phyloP scores from a whole-genome alignment of 2,797 vertebrate species.

The Heterohyrax brucei region DNA sequence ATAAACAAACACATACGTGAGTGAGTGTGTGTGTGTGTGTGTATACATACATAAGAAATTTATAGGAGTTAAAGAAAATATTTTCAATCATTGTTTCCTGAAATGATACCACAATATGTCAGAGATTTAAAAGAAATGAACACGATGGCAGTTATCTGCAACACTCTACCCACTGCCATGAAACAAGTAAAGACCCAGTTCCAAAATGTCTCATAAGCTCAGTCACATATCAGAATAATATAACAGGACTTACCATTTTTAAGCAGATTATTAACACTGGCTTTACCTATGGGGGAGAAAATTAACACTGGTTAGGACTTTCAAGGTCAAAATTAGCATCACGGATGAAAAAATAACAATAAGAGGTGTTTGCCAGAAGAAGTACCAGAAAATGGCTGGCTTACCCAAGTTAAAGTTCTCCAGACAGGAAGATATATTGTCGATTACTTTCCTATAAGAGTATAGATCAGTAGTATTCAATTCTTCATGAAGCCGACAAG shows the following conservation, averaged over 20 bases:
- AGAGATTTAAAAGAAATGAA: conserved; percentile 38
- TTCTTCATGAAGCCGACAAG: conserved; percentile 91
- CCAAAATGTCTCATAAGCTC: conserved; percentile 52
- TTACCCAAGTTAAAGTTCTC: conserved; percentile 95
- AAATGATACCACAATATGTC: background rate
- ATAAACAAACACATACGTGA: background rate
- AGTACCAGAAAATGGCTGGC: background rate
- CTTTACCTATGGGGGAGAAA: conserved; percentile 91
- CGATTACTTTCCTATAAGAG: conserved; percentile 91
- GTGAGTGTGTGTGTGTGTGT: background rate
- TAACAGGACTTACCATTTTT: conserved; percentile 93
- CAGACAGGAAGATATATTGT: conserved; percentile 94
- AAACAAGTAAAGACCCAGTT: background rate
- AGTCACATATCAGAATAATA: conserved; percentile 54
- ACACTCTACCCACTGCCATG: background rate
- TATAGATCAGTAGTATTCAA: conserved; percentile 90
- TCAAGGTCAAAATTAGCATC: conserved; percentile 36
- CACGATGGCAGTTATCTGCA: background rate
- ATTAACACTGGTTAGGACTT: conserved; percentile 60
- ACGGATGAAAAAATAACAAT: conserved; percentile 62
- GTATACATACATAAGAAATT: conserved; percentile 42
- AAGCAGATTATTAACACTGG: conserved; percentile 92
- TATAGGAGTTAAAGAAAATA: background rate
- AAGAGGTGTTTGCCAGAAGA: background rate
- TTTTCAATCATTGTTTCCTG: background rate